phyloP scores from a whole-genome alignment of 2,113 vertebrate genomes.

The Accipiter virgatus region DNA sequence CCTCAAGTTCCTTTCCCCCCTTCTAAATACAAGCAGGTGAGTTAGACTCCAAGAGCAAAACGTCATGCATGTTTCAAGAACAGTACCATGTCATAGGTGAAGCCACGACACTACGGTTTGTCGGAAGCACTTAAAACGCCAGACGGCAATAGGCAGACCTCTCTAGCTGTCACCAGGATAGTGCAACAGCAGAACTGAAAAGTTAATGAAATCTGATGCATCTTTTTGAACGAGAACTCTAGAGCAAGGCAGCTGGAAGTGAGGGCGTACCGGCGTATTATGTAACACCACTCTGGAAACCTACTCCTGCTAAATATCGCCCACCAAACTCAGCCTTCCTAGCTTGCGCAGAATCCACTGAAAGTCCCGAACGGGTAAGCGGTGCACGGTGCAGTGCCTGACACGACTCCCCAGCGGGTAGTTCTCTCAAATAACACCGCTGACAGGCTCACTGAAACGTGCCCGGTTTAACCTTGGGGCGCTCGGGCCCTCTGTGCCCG shows the following conservation, averaged over 20 bases:
- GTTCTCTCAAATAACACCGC: not conserved
- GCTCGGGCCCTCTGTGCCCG: accelerated
- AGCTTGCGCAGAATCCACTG: accelerated
- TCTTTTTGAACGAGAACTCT: not conserved
- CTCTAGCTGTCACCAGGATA: not conserved
- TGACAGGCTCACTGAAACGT: no score
- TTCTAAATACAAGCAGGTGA: not conserved
- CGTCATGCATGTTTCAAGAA: accelerated
- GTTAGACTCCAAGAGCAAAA: not conserved
- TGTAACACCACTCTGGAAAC: not conserved
- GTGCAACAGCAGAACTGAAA: not conserved
- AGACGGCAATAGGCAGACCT: accelerated
- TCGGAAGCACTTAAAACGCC: not conserved
- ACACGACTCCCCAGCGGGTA: not conserved
- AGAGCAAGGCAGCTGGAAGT: accelerated
- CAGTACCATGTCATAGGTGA: not conserved
- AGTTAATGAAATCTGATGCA: not conserved
- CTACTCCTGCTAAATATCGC: not conserved
- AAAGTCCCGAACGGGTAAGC: accelerated
- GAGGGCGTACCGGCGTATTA: not conserved
- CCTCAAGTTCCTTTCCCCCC: not conserved
- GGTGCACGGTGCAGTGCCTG: not conserved
- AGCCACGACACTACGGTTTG: not conserved
- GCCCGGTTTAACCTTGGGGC: not conserved
- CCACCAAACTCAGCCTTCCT: not conserved